Percentiles rank a stretch among this genome's conserved stretches.
phyloP scores from a whole-genome alignment of 2,888 invertebrate species.

The Acanthoscelides obtectus region DNA sequence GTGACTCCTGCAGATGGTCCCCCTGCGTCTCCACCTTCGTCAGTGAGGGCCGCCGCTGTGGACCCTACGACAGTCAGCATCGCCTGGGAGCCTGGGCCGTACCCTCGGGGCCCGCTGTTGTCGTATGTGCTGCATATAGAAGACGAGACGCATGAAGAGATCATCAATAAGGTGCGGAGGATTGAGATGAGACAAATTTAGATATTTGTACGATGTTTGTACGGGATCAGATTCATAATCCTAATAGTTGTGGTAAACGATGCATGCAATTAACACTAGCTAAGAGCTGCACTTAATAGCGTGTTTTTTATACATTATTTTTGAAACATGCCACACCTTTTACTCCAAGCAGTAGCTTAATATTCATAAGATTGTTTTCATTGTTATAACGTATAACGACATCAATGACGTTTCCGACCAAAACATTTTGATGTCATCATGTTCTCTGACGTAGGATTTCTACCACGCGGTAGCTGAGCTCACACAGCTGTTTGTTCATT shows the following conservation, averaged over 20 bases:
- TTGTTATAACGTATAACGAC: too few species aligned
- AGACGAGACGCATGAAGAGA: slow-evolving; percentile 29
- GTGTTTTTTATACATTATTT: too few species aligned
- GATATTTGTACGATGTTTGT: not conserved
- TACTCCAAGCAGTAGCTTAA: too few species aligned
- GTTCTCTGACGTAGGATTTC: too few species aligned
- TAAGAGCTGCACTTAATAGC: too few species aligned
- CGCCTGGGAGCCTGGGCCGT: slow-evolving; percentile 83
- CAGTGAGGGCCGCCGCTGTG: slow-evolving; percentile 71
- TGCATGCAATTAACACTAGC: too few species aligned
- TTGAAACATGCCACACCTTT: not conserved
- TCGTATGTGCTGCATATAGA: slow-evolving; percentile 76
- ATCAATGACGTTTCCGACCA: too few species aligned
- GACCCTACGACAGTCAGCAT: slow-evolving; percentile 81
- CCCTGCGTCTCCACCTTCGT: slow-evolving; percentile 71
- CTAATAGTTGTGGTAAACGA: too few species aligned
- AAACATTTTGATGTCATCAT: too few species aligned
- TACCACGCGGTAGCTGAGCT: too few species aligned
- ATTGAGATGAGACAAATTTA: not conserved
- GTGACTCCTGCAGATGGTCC: slow-evolving; percentile 68
- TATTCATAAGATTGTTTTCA: too few species aligned
- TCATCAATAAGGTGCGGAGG: not conserved
- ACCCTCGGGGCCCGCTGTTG: slow-evolving; percentile 82
- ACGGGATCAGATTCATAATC: not conserved
- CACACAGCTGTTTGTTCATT: too few species aligned